Conservation (phyloP, 2,797 vertebrate species). For the Bradypus variegatus region DNA sequence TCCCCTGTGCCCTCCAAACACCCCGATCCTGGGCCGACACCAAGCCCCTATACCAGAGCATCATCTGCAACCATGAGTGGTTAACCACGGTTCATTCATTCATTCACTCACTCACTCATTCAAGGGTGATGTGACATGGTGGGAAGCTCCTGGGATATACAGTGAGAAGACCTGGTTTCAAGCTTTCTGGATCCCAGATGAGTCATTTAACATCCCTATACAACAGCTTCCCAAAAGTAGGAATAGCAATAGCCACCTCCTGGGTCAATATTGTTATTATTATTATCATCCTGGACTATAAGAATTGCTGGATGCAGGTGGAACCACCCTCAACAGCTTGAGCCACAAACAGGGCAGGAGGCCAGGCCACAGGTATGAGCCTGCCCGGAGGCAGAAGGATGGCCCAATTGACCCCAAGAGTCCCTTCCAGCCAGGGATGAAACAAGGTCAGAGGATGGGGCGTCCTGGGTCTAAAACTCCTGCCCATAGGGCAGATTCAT, state of each 20-base stretch:
- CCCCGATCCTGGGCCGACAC: not conserved
- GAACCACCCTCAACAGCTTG: not conserved
- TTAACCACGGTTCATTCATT: not conserved
- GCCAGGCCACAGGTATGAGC: not conserved
- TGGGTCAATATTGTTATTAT: rapidly evolving
- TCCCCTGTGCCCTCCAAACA: not conserved
- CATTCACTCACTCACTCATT: not conserved
- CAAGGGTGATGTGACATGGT: not conserved
- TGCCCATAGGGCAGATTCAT: not conserved
- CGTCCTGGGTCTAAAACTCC: not conserved
- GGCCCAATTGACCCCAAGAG: not conserved
- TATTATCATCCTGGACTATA: not conserved
- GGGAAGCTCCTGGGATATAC: not conserved
- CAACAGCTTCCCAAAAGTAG: not conserved
- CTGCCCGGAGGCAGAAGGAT: not conserved
- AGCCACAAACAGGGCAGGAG: not conserved
- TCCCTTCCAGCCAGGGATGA: not conserved
- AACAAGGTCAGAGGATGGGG: not conserved
- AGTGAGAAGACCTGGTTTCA: not conserved
- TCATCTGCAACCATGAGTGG: not conserved
- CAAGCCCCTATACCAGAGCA: not conserved
- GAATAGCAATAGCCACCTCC: not conserved
- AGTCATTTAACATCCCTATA: not conserved
- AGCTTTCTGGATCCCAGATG: not conserved
- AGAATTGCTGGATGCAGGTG: not conserved